A percentile compares a stretch with the other conserved stretches of the same genome.
Conservation (phyloP, 2,797 vertebrate genomes). For the Hypotaenidia okinawae region DNA sequence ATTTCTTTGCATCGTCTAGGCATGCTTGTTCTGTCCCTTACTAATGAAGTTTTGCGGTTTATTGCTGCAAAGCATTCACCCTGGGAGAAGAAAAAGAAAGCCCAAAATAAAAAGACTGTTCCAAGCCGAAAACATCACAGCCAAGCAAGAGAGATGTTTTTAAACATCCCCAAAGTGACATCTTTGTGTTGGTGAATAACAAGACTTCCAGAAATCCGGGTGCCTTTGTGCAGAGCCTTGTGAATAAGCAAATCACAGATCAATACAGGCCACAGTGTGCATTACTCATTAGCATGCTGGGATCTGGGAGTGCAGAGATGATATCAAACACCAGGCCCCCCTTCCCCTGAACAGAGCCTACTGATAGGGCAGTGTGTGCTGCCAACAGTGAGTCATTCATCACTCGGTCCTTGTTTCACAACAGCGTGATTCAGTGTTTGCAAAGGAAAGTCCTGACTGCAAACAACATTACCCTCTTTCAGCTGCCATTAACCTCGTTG, state of each 20-base stretch:
- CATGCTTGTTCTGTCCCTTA: neutral
- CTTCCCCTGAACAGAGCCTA: slow-evolving; percentile 42
- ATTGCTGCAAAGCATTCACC: neutral
- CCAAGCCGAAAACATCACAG: neutral
- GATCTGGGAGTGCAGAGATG: slow-evolving; percentile 36
- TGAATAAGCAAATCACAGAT: slow-evolving; percentile 56
- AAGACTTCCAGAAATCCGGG: neutral
- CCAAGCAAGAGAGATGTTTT: slow-evolving; percentile 8
- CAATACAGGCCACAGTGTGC: slow-evolving; percentile 30
- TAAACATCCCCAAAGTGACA: neutral
- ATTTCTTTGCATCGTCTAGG: neutral
- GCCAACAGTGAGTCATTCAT: slow-evolving; percentile 75
- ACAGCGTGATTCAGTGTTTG: slow-evolving; percentile 68
- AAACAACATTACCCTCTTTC: slow-evolving; percentile 64
- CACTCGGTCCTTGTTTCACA: slow-evolving; percentile 42
- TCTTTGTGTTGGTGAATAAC: slow-evolving; percentile 30
- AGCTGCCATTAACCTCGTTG: neutral
- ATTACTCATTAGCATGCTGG: slow-evolving; percentile 39
- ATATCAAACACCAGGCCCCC: slow-evolving; percentile 53
- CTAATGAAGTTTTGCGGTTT: neutral
- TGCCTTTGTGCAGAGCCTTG: neutral
- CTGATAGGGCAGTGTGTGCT: slow-evolving; percentile 61
- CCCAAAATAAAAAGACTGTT: neutral
- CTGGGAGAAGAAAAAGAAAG: neutral
- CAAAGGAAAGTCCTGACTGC: slow-evolving; percentile 51